Conservation (phyloP, 2,888 invertebrate genomes). For the Lumbricus terrestris region DNA sequence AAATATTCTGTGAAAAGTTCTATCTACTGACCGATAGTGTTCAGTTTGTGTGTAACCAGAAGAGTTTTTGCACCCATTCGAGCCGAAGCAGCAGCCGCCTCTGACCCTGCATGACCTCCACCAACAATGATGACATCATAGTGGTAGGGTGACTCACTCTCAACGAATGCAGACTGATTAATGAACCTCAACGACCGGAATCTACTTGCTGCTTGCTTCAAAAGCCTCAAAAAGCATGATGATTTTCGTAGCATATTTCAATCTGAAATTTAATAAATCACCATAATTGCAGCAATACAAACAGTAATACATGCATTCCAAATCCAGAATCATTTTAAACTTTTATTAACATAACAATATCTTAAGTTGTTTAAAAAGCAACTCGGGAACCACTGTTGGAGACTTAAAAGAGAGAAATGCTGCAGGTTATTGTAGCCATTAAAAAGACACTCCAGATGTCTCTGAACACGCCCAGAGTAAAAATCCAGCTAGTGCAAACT, state of each 20-base stretch:
- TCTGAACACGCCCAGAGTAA: no score
- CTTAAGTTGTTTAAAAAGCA: background rate
- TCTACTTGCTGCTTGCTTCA: background rate
- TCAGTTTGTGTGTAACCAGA: constrained; percentile 78
- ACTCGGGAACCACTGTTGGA: background rate
- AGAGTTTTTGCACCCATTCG: constrained; percentile 79
- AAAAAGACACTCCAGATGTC: background rate
- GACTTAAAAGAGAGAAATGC: background rate
- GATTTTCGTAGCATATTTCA: background rate
- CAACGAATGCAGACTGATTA: background rate
- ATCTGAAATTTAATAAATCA: background rate
- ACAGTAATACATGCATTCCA: background rate
- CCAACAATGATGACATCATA: constrained; percentile 75
- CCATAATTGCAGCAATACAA: background rate
- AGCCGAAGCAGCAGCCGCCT: constrained; percentile 80
- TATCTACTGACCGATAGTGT: constrained; percentile 69
- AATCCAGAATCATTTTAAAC: background rate
- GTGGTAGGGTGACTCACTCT: background rate
- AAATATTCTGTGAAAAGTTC: background rate
- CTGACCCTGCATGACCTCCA: constrained; percentile 87
- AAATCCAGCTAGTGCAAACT: background rate
- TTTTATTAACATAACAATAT: background rate
- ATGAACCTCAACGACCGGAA: background rate
- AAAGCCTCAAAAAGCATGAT: background rate
- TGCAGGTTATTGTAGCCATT: background rate